These are phyloP conservation scores for Blastomussa wellsi DNA, from an alignment of 92 coral and sea anemone species.

Conservation along the genomic window DNA sequence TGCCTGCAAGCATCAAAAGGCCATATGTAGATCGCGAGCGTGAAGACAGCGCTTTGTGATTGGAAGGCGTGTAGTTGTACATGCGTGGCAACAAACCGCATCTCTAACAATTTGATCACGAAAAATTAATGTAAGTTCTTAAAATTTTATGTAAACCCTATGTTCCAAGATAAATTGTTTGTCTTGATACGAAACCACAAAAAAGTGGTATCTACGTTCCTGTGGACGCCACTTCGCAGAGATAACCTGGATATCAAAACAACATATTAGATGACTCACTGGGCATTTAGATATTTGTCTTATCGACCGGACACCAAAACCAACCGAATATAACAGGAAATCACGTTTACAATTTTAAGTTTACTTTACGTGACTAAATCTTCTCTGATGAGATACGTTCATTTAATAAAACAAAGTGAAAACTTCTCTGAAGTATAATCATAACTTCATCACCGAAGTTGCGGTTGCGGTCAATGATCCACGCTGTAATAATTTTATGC, in stretches of 20 bases:
- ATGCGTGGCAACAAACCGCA: background rate
- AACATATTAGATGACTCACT: slow-evolving; percentile 32
- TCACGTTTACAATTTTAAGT: slow-evolving; percentile 16
- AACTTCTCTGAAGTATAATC: background rate
- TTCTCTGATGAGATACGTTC: background rate
- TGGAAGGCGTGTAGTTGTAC: background rate
- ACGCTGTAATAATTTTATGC: background rate
- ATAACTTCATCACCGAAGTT: background rate
- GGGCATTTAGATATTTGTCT: background rate
- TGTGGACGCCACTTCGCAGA: background rate
- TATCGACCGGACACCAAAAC: slow-evolving; percentile 17
- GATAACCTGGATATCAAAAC: slow-evolving; percentile 26
- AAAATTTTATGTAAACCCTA: background rate
- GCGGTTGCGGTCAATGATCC: background rate
- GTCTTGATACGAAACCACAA: slow-evolving; percentile 22
- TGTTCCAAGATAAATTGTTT: slow-evolving; percentile 8
- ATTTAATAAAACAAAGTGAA: background rate
- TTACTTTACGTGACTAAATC: background rate
- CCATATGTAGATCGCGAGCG: slow-evolving; percentile 9
- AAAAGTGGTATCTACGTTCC: background rate
- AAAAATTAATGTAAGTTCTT: background rate
- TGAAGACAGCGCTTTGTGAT: background rate
- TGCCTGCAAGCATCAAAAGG: background rate
- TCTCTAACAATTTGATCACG: background rate
- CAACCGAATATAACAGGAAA: slow-evolving; percentile 24